Base-by-base conservation (phyloP, 2,113 vertebrate genomes). In the Ornithorhynchus anatinus region DNA sequence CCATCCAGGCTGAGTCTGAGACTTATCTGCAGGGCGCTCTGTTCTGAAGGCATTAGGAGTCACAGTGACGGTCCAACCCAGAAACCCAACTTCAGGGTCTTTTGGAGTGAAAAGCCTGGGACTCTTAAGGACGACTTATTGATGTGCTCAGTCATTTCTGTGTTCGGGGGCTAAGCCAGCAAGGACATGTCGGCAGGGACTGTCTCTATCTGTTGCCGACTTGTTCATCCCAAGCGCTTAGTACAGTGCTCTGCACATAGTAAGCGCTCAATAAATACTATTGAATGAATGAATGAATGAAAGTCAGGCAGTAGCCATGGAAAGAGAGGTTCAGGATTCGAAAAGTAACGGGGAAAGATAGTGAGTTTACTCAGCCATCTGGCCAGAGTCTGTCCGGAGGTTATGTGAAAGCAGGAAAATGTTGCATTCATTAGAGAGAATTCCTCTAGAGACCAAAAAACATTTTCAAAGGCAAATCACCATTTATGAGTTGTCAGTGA, bases 341-440 rank as follows among this genome's bases (percentile, higher is more conserved):
- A 27, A 50, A 50, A 17, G 16, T 17, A 50, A 27, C 31, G 11
- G 25, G 19, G 25, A 50, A 17, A 29, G 47, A 50, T 61, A 25
- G 19, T 70, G 53, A 33, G 17, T 80, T 75, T 74, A 40, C 54
- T 40, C 8, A 10, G 35, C 73, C 71, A 73, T 62, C 59, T 69
- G 43, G 47, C 51, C 47, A 62, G 63, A 69, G 70, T 35, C 70
- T 69, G 54, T 36, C 71, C 70, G 61, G 32, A 39, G 52, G 20
- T 62, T 20, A 72, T 73, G 31, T 16, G 56, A 78, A 67, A 51
- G 25, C 27, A 63, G 33, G 51, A 73, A 76, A 85, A 68, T 42
- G 31, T 60, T 65, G 53, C 20, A 70, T 84, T 89, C 75, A 68
- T 80, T 80, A 72, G 10, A 52, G 32, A 75, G 66, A 73, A 74